Evolutionary conservation across 2,113 vertebrate species (phyloP), one percentile per base, ranked within the genome.

Genomic region (Clinocottus analis): DNA sequence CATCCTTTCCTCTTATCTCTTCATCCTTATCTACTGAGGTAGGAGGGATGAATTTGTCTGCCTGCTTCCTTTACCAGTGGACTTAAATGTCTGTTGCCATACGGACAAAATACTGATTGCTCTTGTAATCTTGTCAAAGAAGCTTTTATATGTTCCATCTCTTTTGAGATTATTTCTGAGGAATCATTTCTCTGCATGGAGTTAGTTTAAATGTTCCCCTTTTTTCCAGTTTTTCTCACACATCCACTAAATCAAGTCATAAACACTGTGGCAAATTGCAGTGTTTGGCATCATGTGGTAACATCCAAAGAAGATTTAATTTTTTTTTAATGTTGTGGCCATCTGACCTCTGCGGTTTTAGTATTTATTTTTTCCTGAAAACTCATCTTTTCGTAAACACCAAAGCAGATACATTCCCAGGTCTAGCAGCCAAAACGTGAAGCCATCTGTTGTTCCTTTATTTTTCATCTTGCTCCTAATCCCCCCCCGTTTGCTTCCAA

Each of bases 1-100:
- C 87, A 89, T 92, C 89, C 84, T 85, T 65, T 87, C 72, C 70
- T 87, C 83, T 89, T 90, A 77, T 74, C 80, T 80, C 67, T 78
- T 75, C 83, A 92, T 93, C 90, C 88, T 82, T 77, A 66, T 87
- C 82, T 47, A 58, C 77, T 74, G 89, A 91, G 76, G 82, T 71
- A 85, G 60, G 41, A 69, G 70, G 56, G 71, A 80, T 80, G 62
- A 49, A 35, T 80, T n/a, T 43, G 62, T 66, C 75, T 31, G 64
- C 63, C 62, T 53, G 79, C 76, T 77, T 75, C 51, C 60, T 65
- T 63, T 55, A 71, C 43, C 78, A 72, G 39, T 29, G 43, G 58
- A 23, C 56, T 74, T 59, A 64, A 75, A 75, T 60, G 14, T 80
- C 31, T 60, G 19, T 31, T 75, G 73, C 75, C 85, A 86, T 80